Percentiles rank a stretch among this genome's conserved stretches.
Conservation (phyloP, 2,888 invertebrate species). For the Serripes groenlandicus region DNA sequence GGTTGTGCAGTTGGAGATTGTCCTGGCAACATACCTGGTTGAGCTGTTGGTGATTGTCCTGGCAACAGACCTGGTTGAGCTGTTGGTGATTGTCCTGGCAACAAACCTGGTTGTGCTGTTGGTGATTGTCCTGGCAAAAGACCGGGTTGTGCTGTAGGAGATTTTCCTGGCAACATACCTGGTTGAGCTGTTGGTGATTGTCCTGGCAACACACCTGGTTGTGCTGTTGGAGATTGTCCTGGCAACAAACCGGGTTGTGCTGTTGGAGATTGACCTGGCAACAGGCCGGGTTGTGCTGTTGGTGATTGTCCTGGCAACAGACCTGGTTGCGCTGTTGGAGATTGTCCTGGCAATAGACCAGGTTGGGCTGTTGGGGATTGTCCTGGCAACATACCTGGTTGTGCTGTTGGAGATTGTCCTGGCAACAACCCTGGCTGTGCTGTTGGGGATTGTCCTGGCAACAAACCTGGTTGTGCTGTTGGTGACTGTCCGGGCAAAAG, state of each 20-base stretch:
- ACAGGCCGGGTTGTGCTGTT: constrained; percentile 52
- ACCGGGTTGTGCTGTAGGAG: constrained; percentile 48
- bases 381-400: constrained; percentile 30
- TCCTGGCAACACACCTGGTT: constrained; percentile 33
- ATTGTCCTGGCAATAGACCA: constrained; percentile 39
- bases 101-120: constrained; percentile 64
- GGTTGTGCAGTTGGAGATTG: constrained; percentile 55
- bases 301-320: constrained; percentile 39
- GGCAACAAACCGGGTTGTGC: constrained; percentile 41
- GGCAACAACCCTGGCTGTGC: constrained; percentile 42
- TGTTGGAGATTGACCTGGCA: constrained; percentile 43
- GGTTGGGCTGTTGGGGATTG: constrained; percentile 50
- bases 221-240: constrained; percentile 48
- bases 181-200: constrained; percentile 48
- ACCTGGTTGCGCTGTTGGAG: constrained; percentile 52
- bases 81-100: constrained; percentile 40
- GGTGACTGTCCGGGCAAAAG: constrained; percentile 7
- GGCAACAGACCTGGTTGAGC: constrained; percentile 29
- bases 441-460: constrained; percentile 57
- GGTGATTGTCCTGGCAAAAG: constrained; percentile 28
- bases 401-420: constrained; percentile 52
- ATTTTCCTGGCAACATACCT: constrained; percentile 14
- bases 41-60: constrained; percentile 55
- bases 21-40: constrained; percentile 31
- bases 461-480: constrained; percentile 32